Base-by-base conservation (phyloP, 2,113 vertebrate genomes). In the Notiomystis cincta region DNA sequence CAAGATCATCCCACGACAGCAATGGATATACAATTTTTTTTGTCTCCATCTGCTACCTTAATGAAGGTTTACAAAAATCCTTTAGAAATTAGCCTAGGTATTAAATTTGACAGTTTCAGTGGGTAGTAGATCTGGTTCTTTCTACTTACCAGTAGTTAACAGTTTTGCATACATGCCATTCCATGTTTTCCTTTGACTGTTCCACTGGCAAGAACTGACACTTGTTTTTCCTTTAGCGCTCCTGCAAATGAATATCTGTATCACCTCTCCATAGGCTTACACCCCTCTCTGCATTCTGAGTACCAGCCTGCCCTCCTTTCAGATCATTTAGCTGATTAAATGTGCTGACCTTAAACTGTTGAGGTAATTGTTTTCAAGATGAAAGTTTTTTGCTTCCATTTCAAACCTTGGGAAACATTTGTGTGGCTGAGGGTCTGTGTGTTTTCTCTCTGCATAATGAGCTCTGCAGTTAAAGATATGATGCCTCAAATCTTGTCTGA, bases 401-500 rank as follows among this genome's bases (percentile, higher is more conserved):
- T 82, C 61, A 87, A 64, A 30, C 40, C 24, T 79, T 35, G 25
- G 24, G 48, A 91, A 82, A 51, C 15, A 6, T 72, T 88, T 76
- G 53, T 67, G 31, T 67, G 40, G 18, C 53, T 82, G 44, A 71
- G 47, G 24, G 19, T 56, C 40, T 64, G 28, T 0, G 0, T 54
- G 60, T 76, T 89, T 65, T 14, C 44, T 72, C 16, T 60, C 28
- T 56, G 35, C 53, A 2, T 69, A 72, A 48, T 21, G 48, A 95
- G 61, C 37, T 57, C 58, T 79, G 24, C 9, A 7, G 37, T 71
- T 72, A 85, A 75, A 82, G 48, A 53, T 30, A 25, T 1, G 42
- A 61, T 45, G 66, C 61, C 22, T 96, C 45, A 88, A 14, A 82
- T 87, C 57, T 89, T 82, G 23, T 72, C 75, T 88, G 75, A 72